phyloP scores from a whole-genome alignment of 2,797 vertebrate species.

The Coccyzus lansbergi region DNA sequence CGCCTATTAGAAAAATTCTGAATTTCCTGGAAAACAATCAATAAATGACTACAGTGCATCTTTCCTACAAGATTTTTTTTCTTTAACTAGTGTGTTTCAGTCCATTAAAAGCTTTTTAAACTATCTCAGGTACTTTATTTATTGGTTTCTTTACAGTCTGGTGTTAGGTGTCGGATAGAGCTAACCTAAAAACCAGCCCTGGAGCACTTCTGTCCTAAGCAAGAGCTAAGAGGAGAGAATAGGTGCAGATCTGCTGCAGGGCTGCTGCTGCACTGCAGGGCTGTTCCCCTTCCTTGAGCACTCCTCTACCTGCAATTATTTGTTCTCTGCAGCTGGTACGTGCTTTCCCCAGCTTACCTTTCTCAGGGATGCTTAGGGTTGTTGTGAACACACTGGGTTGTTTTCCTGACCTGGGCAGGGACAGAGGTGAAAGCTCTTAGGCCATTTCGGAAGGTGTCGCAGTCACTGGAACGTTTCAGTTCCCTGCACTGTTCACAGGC shows the following conservation, averaged over 20 bases:
- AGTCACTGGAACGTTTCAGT: no score
- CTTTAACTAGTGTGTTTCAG: constrained; percentile 48
- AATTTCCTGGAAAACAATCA: constrained; percentile 60
- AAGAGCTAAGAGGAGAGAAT: no score
- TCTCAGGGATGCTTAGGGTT: fast-evolving
- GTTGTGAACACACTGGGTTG: fast-evolving
- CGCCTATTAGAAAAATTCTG: constrained; percentile 41
- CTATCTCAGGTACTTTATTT: neutral
- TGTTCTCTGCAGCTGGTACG: fast-evolving
- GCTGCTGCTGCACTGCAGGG: fast-evolving
- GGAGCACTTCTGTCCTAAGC: neutral
- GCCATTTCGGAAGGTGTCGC: fast-evolving
- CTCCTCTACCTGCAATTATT: fast-evolving
- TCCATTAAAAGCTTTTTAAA: constrained; percentile 58
- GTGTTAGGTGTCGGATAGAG: neutral
- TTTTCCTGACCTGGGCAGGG: no score
- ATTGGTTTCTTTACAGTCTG: neutral
- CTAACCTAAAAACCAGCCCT: no score
- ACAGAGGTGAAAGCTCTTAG: neutral
- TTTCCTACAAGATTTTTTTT: constrained; percentile 52
- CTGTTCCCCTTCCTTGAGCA: fast-evolving
- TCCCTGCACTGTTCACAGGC: neutral
- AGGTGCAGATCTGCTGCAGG: neutral
- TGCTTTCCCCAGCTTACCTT: fast-evolving
- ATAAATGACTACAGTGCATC: constrained; percentile 69